phyloP scores from a whole-genome alignment of 2,113 vertebrate genomes.

The Cariama cristata region DNA sequence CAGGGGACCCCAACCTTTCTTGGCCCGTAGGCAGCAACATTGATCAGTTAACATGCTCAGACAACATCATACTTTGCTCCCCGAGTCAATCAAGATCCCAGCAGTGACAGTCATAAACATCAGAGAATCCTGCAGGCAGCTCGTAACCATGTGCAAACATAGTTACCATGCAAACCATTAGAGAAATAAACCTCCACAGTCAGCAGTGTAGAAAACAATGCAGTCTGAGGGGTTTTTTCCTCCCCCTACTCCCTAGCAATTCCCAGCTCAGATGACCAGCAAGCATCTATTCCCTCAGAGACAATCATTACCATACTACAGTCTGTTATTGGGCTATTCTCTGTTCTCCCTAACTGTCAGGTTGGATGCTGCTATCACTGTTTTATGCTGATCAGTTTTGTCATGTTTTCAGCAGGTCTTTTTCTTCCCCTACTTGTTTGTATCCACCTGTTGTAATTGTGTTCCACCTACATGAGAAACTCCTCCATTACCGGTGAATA shows the following conservation, averaged over 20 bases:
- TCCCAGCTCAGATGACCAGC: neutral
- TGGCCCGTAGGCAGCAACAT: neutral
- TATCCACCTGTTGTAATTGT: neutral
- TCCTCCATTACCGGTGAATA: neutral
- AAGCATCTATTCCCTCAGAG: neutral
- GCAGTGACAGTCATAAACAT: conserved; percentile 57
- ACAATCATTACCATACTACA: neutral
- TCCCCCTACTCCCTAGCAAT: neutral
- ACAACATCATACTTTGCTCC: conserved; percentile 21
- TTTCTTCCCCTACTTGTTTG: neutral
- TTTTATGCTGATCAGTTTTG: neutral
- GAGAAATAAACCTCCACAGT: neutral
- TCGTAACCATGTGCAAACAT: conserved; percentile 53
- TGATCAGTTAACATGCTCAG: neutral
- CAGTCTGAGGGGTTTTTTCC: neutral
- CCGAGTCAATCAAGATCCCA: conserved; percentile 2
- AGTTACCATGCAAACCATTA: neutral
- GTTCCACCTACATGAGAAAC: neutral
- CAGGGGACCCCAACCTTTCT: conserved; percentile 16
- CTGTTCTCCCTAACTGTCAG: neutral
- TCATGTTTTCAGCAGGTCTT: neutral
- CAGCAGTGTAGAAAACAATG: neutral
- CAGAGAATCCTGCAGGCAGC: conserved; percentile 60
- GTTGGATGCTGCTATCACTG: neutral
- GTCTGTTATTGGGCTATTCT: neutral